Percentiles rank a stretch among this genome's conserved stretches.
Conservation (phyloP, 2,113 vertebrate genomes). For the Pseudorectes ferrugineus region DNA sequence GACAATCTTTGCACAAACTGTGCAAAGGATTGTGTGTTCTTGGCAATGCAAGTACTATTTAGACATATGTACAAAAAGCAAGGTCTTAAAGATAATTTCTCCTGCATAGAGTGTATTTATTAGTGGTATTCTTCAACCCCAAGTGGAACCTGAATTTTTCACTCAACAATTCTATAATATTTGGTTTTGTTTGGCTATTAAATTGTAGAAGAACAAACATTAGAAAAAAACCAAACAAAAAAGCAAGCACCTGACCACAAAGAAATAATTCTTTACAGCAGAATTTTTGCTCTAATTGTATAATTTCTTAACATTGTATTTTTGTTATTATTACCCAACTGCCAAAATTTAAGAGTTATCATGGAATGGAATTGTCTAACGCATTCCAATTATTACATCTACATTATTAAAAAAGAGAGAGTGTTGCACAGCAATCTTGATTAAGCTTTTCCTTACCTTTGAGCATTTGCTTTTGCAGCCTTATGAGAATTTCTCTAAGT, state of each 20-base stretch:
- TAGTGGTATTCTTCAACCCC: background rate
- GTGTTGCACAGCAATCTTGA: background rate
- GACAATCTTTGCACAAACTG: too few species aligned
- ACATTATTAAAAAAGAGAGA: background rate
- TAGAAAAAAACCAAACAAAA: background rate
- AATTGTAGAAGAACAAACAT: background rate
- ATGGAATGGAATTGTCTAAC: background rate
- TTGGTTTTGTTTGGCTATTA: background rate
- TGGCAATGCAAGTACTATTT: background rate
- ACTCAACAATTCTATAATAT: background rate
- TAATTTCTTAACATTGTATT: background rate
- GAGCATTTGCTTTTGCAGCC: background rate
- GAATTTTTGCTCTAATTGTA: background rate
- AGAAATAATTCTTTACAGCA: background rate
- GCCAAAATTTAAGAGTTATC: background rate
- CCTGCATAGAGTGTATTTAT: background rate
- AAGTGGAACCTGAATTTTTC: background rate
- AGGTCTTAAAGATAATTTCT: background rate
- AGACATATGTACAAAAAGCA: background rate
- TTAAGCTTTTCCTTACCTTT: background rate
- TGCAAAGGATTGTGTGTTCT: background rate
- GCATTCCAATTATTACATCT: background rate
- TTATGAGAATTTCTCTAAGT: background rate
- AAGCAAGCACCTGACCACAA: rapidly evolving
- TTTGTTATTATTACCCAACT: background rate